Evolutionary conservation across 2,797 vertebrate species (phyloP).

Genomic region (Tenualosa ilisha): DNA sequence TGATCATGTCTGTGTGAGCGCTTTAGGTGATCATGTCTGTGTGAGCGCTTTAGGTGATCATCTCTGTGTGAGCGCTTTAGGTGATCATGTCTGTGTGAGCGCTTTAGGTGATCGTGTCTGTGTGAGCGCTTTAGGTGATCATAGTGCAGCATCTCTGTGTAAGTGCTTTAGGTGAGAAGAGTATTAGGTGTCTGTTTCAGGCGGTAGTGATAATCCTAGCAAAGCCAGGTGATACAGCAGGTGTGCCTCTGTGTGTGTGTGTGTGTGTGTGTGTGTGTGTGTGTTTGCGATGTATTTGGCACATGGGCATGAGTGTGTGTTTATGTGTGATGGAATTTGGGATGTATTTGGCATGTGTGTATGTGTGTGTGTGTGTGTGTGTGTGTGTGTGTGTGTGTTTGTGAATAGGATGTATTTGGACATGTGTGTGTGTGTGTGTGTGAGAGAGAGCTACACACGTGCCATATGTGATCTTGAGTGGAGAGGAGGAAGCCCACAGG

Average conservation of each 20-base stretch:
- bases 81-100: no score
- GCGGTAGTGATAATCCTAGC: neutral
- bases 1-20: no score
- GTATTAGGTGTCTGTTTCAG: neutral
- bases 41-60: no score
- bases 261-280: neutral
- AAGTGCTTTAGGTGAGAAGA: neutral
- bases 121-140: no score
- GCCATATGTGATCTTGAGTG: conserved; percentile 45
- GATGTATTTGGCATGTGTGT: no score
- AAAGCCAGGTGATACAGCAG: neutral
- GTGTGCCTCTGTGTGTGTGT: neutral
- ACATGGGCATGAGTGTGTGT: neutral
- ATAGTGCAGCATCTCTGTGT: no score
- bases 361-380: neutral
- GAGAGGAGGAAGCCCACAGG: conserved; percentile 57
- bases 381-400: conserved; percentile 7
- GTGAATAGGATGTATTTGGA: neutral
- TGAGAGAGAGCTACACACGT: conserved; percentile 60
- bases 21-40: no score
- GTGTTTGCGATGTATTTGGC: neutral
- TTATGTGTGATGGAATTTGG: no score
- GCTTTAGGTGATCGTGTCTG: no score
- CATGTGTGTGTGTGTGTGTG: conserved; percentile 15
- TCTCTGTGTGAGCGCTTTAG: no score